Base-by-base conservation (phyloP, 2,113 vertebrate species). In the Conger conger region DNA sequence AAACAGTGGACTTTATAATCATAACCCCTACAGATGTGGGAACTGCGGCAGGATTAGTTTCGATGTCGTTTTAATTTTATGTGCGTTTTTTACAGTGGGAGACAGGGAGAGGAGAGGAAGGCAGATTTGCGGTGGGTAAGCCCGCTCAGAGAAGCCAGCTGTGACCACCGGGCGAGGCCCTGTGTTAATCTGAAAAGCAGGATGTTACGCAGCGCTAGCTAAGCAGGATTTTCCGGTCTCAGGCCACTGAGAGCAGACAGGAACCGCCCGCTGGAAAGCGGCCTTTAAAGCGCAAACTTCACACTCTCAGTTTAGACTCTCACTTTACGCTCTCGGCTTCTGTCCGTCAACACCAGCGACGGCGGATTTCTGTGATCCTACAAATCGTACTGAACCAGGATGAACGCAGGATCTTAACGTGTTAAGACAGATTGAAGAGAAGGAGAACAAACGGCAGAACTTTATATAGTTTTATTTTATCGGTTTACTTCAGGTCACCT, bases 141-240 rank as follows among this genome's bases (percentile, higher is more conserved):
- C 85, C 88, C 84, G 91, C 88, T 90, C 89, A 91, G 88, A 90
- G 90, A 91, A 94, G 91, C 91, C 92, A 90, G 87, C 88, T 91
- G 91, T 89, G 93, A 93, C 93, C 90, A 89, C 87, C 91, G 87
- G 89, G 87, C 85, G 84, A 92, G 90, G 88, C 87, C 85, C 80
- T 77, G 30, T 80, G 89, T 88, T 87, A 89, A 92, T 86, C 84
- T 79, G 83, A 88, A 89, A 88, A 91, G 87, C 53, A 79, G 91
- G 90, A 91, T 92, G 93, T 93, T 91, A 83, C 87, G 83, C 86
- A 89, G 90, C 86, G 86, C 88, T 91, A 86, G 86, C 87, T 91
- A 89, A 92, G 91, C 92, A 91, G 93, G 92, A 94, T 93, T 93
- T 92, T 9, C 85, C 85, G 57, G 89, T 87, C 88, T 92, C 88